Evolutionary conservation across 2,888 invertebrate genomes (phyloP).

Genomic region (Euclidia mi): DNA sequence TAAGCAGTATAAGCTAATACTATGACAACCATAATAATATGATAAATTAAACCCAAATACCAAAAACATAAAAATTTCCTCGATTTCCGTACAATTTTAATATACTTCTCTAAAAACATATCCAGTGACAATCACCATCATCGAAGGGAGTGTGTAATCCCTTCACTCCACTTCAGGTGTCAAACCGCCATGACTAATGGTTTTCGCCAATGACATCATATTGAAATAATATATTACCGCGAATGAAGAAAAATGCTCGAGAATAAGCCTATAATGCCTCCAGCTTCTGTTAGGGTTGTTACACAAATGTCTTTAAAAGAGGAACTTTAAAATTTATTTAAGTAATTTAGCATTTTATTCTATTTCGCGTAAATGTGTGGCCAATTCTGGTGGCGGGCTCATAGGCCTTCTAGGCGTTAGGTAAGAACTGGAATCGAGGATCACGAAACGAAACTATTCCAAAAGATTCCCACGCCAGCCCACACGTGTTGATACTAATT

Average conservation of each 20-base stretch:
- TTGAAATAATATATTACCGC: conserved; percentile 68
- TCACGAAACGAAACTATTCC: too few species aligned
- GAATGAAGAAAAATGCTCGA: conserved; percentile 71
- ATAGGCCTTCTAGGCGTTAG: too few species aligned
- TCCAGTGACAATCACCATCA: conserved; percentile 2
- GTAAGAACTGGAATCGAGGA: too few species aligned
- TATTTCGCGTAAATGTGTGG: too few species aligned
- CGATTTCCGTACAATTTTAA: too few species aligned
- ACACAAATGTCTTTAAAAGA: not conserved
- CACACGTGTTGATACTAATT: too few species aligned
- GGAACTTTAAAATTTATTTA: not conserved
- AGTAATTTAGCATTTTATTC: too few species aligned
- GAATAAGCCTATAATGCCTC: conserved; percentile 68
- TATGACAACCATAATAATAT: too few species aligned
- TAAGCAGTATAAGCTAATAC: too few species aligned
- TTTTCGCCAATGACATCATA: conserved; percentile 61
- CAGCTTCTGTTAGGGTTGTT: conserved; percentile 34
- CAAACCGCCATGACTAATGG: conserved; percentile 73
- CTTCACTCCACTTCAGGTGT: conserved; percentile 49
- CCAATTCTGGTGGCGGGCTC: too few species aligned
- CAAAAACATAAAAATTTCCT: not conserved
- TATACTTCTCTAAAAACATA: conserved; percentile 4
- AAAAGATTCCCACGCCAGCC: too few species aligned
- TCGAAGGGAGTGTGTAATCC: conserved; percentile 34
- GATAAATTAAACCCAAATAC: not conserved